phyloP scores from a whole-genome alignment of 2,888 invertebrate genomes.

The Scrobipalpa costella region DNA sequence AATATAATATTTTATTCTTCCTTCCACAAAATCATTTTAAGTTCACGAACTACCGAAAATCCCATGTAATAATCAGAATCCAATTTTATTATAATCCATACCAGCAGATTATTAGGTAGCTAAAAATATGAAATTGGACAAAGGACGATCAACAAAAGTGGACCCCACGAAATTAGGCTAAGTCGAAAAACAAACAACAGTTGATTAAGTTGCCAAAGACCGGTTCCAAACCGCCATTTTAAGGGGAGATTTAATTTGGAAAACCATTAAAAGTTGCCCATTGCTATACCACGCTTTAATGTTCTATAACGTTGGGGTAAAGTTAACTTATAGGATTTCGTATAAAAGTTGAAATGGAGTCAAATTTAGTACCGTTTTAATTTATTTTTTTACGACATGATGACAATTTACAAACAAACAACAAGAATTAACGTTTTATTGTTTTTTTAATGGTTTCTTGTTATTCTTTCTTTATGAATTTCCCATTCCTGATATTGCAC shows the following conservation, averaged over 20 bases:
- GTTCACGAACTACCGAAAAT: too few species aligned
- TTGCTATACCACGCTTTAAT: constrained; percentile 13
- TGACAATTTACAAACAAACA: neutral
- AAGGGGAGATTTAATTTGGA: constrained; percentile 64
- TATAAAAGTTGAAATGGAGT: neutral
- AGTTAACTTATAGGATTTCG: neutral
- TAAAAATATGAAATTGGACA: neutral
- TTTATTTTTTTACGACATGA: neutral
- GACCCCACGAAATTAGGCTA: constrained; percentile 57
- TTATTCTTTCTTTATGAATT: neutral
- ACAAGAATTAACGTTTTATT: neutral
- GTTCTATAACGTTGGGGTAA: neutral
- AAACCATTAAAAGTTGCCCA: constrained; percentile 53
- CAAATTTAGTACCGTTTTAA: neutral
- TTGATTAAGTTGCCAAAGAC: constrained; percentile 68
- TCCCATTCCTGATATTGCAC: neutral
- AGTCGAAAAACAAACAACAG: constrained; percentile 72
- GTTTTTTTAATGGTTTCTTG: neutral
- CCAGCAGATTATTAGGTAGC: neutral
- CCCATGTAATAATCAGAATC: neutral
- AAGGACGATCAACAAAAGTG: constrained; percentile 29
- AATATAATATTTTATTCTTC: too few species aligned
- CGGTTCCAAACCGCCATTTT: constrained; percentile 52
- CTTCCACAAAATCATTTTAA: too few species aligned
- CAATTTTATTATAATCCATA: neutral